A percentile compares a stretch with the other conserved stretches of the same genome.
These are phyloP conservation scores for Pollenia griseotomentosa DNA, from an alignment of 2,888 invertebrate genomes.

Conservation along the genomic window DNA sequence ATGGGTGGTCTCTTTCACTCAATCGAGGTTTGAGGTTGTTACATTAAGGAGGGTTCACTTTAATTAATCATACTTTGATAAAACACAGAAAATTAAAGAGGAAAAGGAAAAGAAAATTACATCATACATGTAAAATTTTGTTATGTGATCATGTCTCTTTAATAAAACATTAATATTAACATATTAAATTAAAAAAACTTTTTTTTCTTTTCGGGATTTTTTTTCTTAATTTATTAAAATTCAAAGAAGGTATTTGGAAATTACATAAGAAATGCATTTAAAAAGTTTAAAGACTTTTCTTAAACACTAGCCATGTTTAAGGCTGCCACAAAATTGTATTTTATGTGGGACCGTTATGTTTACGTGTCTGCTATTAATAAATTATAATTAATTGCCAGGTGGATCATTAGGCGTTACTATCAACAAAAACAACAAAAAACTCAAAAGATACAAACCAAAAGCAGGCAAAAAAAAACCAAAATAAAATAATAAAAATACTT, in stretches of 20 bases:
- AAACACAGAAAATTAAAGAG: slow-evolving; percentile 23
- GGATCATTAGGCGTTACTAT: slow-evolving; percentile 73
- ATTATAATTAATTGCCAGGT: slow-evolving; percentile 73
- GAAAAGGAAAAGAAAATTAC: slow-evolving; percentile 9
- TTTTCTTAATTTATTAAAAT: not conserved
- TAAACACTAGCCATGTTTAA: slow-evolving; percentile 7
- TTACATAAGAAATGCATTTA: slow-evolving; percentile 25
- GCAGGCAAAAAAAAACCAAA: not conserved
- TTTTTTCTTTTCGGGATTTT: not conserved
- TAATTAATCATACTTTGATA: slow-evolving; percentile 64
- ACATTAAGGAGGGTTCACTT: slow-evolving; percentile 38
- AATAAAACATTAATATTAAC: slow-evolving; percentile 63
- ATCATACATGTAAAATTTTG: slow-evolving; percentile 22
- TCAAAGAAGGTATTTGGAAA: not conserved
- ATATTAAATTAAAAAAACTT: slow-evolving; percentile 28
- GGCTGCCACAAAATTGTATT: slow-evolving; percentile 27
- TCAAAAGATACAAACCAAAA: slow-evolving; percentile 20
- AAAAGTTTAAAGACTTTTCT: slow-evolving; percentile 49
- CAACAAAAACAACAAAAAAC: slow-evolving; percentile 32
- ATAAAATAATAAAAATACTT: slow-evolving; percentile 13
- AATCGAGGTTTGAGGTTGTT: slow-evolving; percentile 26
- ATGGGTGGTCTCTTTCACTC: slow-evolving; percentile 61
- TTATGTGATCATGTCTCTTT: slow-evolving; percentile 55
- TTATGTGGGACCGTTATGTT: slow-evolving; percentile 64
- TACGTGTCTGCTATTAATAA: slow-evolving; percentile 71